These are phyloP conservation scores for Chionis minor DNA, from an alignment of 2,113 vertebrate genomes.

Conservation along the genomic window DNA sequence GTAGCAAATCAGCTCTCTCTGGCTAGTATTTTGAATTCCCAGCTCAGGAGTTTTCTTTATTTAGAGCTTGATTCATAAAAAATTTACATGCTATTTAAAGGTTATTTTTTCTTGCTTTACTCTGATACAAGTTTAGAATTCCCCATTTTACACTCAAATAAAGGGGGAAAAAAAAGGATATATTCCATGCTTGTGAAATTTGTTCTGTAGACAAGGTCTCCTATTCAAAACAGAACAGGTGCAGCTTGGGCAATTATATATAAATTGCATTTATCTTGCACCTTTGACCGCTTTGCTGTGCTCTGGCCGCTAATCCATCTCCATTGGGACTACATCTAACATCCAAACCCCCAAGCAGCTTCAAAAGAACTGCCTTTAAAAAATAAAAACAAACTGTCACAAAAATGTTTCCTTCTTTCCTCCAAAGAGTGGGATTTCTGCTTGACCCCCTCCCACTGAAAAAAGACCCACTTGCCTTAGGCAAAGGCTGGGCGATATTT, in stretches of 20 bases:
- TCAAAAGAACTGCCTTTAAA: slow-evolving; percentile 41
- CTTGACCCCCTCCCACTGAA: background rate
- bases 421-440: background rate
- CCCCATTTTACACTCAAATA: slow-evolving; percentile 54
- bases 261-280: slow-evolving; percentile 68
- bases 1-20: slow-evolving; percentile 61
- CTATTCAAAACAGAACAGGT: slow-evolving; percentile 61
- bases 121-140: slow-evolving; percentile 55
- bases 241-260: slow-evolving; percentile 58
- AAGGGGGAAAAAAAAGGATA: background rate
- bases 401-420: slow-evolving; percentile 39
- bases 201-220: slow-evolving; percentile 15
- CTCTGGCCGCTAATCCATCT: slow-evolving; percentile 53
- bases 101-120: slow-evolving; percentile 58
- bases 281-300: slow-evolving; percentile 47
- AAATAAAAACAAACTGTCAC: slow-evolving; percentile 23
- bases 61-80: slow-evolving; percentile 74
- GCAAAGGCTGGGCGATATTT: slow-evolving; percentile 19
- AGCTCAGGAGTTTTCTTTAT: slow-evolving; percentile 68
- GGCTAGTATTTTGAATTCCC: slow-evolving; percentile 66
- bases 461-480: background rate
- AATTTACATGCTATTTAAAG: slow-evolving; percentile 69
- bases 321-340: slow-evolving; percentile 56
- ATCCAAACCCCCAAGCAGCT: slow-evolving; percentile 18
- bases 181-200: slow-evolving; percentile 25